Evolutionary conservation across 2,888 invertebrate species (phyloP), one percentile per base, ranked within the genome.

Genomic region (Acanthosepion esculentum): DNA sequence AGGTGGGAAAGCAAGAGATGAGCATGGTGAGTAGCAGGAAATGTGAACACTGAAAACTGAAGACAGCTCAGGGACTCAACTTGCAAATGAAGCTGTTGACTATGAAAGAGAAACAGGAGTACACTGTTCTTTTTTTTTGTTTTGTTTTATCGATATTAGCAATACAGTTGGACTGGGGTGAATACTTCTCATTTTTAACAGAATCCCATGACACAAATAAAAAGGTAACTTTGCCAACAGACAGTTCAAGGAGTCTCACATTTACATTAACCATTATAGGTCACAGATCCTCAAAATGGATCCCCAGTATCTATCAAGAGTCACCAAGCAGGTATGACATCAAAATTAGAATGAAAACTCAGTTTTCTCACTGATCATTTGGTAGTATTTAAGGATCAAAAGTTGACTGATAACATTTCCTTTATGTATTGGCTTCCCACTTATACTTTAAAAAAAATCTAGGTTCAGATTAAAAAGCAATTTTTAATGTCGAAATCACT

Each of bases 1-100:
- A 29, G 26, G 26, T 29, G 4, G 26, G 78, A 10, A 10, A 78
- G 10, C 7, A n/a, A 78, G 78, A 78, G 12, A n/a, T 64, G n/a
- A 78, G 10, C 2, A n/a, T 15, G n/a, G 12, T 78, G 78, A 78
- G n/a, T n/a, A 12, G 33, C 78, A 78, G 78, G 78, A 78, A 78
- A n/a, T 33, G 33, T 78, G 78, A 33, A 15, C 4, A 78, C n/a
- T 78, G 78, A 78, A 78, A 33, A 78, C 78, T 78, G 78, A 78
- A n/a, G 78, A 78, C n/a, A 78, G 78, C 78, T 78, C 78, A 78
- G 78, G 78, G 78, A 78, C n/a, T 78, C 78, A 78, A 78, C 78
- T 78, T 78, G 78, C 78, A 78, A 78, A 78, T 78, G 78, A 78
- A n/a, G 33, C n/a, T 78, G 78, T 78, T 78, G 78, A 78, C 18